These are phyloP conservation scores for Ceyx margarethae DNA, from an alignment of 2,113 vertebrate genomes.

Conservation along the genomic window DNA sequence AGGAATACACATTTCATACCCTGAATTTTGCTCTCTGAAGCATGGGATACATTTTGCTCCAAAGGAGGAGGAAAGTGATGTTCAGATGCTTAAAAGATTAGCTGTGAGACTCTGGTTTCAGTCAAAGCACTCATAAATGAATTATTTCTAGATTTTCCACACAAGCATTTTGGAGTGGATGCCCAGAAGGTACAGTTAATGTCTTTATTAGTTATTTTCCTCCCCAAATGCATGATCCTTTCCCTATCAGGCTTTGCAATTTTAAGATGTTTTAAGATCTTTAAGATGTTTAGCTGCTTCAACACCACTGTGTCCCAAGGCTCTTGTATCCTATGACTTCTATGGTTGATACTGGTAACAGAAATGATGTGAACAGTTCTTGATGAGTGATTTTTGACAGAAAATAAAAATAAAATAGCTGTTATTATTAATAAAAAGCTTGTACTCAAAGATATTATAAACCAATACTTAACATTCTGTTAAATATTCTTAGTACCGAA, in stretches of 20 bases:
- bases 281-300: not conserved
- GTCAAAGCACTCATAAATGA: not conserved
- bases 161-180: not conserved
- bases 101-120: not conserved
- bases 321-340: not conserved
- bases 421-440: not conserved
- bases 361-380: not conserved
- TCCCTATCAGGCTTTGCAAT: not conserved
- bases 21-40: not conserved
- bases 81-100: not conserved
- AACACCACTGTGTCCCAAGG: not conserved
- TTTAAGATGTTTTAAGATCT: not conserved
- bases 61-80: not conserved
- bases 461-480: not conserved
- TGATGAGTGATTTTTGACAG: not conserved
- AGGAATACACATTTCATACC: not conserved
- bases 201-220: not conserved
- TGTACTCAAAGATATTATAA: not conserved
- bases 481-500: not conserved
- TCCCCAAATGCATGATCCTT: not conserved
- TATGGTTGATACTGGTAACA: not conserved
- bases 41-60: not conserved
- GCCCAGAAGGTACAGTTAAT: not conserved
- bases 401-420: not conserved
- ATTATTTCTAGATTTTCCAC: not conserved